Evolutionary conservation across 2,888 invertebrate genomes (phyloP), one percentile per base, ranked within the genome.

Genomic region (Drosophila prostipennis): DNA sequence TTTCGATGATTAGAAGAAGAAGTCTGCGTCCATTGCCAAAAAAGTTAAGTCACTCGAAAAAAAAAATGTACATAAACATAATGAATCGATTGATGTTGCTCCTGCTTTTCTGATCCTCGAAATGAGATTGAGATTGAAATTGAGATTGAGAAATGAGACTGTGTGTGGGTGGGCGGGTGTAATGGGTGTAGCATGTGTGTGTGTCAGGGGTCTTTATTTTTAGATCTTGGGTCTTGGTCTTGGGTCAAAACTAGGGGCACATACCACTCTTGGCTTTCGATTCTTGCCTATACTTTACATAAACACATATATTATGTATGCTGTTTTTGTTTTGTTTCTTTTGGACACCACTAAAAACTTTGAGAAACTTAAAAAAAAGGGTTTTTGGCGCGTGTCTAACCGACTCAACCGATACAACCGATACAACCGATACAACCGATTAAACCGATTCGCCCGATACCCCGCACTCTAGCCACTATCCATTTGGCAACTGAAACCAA

Each of bases 1-100:
- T 54, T 52, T 6, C 6, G 6, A 6, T n/a, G 32, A 11, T 48
- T 48, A 19, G 29, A 63, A 48, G 60, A 63, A 63, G 48, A 59
- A 63, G 61, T 63, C 61, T 63, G 61, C 61, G 61, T 63, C 61
- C 61, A 63, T 63, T 61, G 61, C 61, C 61, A 63, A 58, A 63
- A 53, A 60, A 63, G 48, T 63, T 34, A 60, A 36, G 29, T 16
- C 61, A 63, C 61, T 63, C 60, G 34, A 36, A 60, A 60, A 63
- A 63, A 63, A 63, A 5, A 26, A 26, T 26, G 26, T 34, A 34
- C 16, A 16, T 6, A 26, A 59, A 46, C 32, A 34, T 55, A 60
- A 63, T 34, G 48, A 40, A 32, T 34, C 34, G 52, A 51, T 51
- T 46, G 46, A 46, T 32, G 29, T 46, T 32, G 46, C 29, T 32